Percentiles rank a stretch among this genome's conserved stretches.
These are phyloP conservation scores for Colletes collaris DNA, from an alignment of 2,888 invertebrate genomes.

Conservation along the genomic window DNA sequence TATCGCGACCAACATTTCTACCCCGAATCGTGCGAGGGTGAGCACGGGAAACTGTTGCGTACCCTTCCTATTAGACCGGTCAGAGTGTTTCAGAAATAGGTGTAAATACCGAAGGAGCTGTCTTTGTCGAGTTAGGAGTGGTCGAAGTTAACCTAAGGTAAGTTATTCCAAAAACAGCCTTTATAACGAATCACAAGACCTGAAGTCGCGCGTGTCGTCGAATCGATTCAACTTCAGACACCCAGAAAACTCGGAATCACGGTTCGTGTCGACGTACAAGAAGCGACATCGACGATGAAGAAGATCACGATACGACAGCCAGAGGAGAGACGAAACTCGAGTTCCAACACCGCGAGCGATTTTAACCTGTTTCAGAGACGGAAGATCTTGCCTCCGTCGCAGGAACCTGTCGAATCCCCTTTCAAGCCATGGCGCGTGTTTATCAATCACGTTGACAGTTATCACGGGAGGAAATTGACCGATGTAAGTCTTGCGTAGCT, in stretches of 20 bases:
- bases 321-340: too few species aligned
- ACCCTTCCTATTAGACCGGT: too few species aligned
- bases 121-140: too few species aligned
- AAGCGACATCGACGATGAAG: neutral
- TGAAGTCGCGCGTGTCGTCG: constrained; percentile 17
- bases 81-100: too few species aligned
- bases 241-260: neutral
- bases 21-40: too few species aligned
- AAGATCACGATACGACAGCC: neutral
- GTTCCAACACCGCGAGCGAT: accelerated
- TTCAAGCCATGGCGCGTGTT: constrained; percentile 85
- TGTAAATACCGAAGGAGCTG: too few species aligned
- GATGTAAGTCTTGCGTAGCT: constrained; percentile 74
- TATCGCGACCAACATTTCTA: too few species aligned
- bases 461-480: constrained; percentile 84
- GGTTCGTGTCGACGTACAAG: neutral
- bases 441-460: constrained; percentile 86
- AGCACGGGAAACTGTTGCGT: too few species aligned
- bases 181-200: neutral
- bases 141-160: too few species aligned
- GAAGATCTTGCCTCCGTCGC: neutral
- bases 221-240: neutral
- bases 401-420: constrained; percentile 25
- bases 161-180: too few species aligned
- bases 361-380: too few species aligned